phyloP scores from a whole-genome alignment of 2,113 vertebrate genomes.

The Prunella fulvescens region DNA sequence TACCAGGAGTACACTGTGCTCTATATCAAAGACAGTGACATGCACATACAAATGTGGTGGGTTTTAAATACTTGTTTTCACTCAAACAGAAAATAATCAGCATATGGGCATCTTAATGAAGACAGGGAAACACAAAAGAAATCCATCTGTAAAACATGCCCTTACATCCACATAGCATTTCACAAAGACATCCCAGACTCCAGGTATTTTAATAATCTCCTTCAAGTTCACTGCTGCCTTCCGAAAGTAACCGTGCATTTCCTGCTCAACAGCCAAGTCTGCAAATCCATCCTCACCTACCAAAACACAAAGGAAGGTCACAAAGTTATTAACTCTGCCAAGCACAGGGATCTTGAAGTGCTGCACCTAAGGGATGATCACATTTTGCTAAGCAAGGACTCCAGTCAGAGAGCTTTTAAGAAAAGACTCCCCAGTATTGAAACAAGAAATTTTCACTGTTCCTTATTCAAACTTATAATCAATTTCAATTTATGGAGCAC shows the following conservation, averaged over 20 bases:
- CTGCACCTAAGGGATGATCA: not conserved
- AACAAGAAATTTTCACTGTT: not conserved
- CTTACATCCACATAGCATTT: constrained; percentile 86
- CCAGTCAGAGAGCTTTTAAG: not conserved
- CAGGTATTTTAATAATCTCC: constrained; percentile 81
- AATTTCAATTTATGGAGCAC: not conserved
- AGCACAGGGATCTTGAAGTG: not conserved
- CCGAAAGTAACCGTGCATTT: constrained; percentile 79
- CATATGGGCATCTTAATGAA: not conserved
- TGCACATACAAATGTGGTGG: rapidly evolving
- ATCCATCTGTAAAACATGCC: not conserved
- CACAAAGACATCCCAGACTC: constrained; percentile 92
- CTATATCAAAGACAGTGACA: not conserved
- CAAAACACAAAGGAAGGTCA: not conserved
- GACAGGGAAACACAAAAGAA: not conserved
- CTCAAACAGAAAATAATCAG: not conserved
- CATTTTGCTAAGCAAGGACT: not conserved
- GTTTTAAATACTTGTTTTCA: not conserved
- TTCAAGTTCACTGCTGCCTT: constrained; percentile 80
- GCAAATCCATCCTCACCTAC: constrained; percentile 59
- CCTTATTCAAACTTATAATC: not conserved
- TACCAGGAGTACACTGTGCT: not conserved
- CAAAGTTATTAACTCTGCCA: not conserved
- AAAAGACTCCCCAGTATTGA: not conserved
- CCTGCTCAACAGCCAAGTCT: constrained; percentile 48